Base-by-base conservation (phyloP, 2,888 invertebrate genomes). In the Macrophya alboannulata region DNA sequence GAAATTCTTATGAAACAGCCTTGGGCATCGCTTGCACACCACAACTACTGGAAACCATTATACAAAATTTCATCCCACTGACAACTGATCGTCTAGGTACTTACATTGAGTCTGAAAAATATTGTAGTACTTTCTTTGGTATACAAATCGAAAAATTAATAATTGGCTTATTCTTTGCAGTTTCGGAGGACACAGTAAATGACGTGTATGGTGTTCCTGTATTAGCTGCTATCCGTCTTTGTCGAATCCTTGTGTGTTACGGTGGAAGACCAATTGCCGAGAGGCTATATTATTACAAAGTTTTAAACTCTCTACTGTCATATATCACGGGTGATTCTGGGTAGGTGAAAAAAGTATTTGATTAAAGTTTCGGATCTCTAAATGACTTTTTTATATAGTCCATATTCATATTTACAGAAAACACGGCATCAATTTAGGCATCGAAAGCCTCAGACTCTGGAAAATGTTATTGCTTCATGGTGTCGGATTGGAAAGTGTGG, bases 1-100 rank as follows among this genome's bases (percentile, higher is more conserved):
- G 98, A 90, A 97, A 98, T 92, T 98, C 97, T 10, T 94, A 95
- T 65, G 95, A 96, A 87, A 95, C 96, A 84, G 95, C 97, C 0
- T 93, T 95, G 62, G 95, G 95, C 91, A 95, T 98, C 85, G 94
- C 96, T 17, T 94, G 95, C 74, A 95, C 95, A 88, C 95, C 96
- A 0, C 94, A 96, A 88, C 94, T 98, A 21, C 94, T 98, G 87
- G 94, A 95, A 1, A 93, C 94, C 21, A 94, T 97, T 25, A 91
- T 96, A 21, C 92, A 91, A 17, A 92, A 96, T 90, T 97, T 97
- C 92, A 88, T 96, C 15, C 96, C 96, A 3, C 86, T 92, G 72
- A 91, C 91, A 8, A 85, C 89, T n/a, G 86, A 90, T 85, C 83
- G 86, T 79, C 87, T 92, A 86, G 87, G 91, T 90, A 86, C 68